phyloP scores from a whole-genome alignment of 1,140 invertebrate genomes.

The Zeugodacus cucurbitae region DNA sequence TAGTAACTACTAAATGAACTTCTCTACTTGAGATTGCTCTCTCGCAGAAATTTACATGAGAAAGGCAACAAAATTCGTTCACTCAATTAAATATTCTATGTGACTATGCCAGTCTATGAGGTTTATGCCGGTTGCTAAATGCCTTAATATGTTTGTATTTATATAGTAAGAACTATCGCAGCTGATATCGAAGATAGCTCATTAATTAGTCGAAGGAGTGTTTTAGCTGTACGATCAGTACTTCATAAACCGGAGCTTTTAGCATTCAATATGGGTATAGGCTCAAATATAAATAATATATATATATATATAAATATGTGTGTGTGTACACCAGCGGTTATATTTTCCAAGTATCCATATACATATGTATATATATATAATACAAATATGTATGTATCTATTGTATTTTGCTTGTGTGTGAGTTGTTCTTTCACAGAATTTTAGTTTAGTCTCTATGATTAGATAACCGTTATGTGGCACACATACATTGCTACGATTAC shows the following conservation, averaged over 20 bases:
- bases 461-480: background rate
- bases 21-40: too few relatives aligned
- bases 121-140: too few relatives aligned
- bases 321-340: background rate
- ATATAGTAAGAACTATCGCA: background rate
- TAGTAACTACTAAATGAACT: too few relatives aligned
- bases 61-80: too few relatives aligned
- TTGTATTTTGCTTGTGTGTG: background rate
- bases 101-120: too few relatives aligned
- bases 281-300: too few relatives aligned
- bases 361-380: background rate
- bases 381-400: background rate
- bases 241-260: background rate
- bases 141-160: too few relatives aligned
- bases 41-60: too few relatives aligned
- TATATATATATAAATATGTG: too few relatives aligned
- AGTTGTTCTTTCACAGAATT: too few relatives aligned
- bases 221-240: background rate
- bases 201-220: background rate
- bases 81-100: too few relatives aligned
- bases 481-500: background rate
- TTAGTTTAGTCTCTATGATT: background rate
- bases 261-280: background rate
- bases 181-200: background rate
- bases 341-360: background rate